Conservation (phyloP, 2,113 vertebrate genomes). For the Pachycephala philippinensis region DNA sequence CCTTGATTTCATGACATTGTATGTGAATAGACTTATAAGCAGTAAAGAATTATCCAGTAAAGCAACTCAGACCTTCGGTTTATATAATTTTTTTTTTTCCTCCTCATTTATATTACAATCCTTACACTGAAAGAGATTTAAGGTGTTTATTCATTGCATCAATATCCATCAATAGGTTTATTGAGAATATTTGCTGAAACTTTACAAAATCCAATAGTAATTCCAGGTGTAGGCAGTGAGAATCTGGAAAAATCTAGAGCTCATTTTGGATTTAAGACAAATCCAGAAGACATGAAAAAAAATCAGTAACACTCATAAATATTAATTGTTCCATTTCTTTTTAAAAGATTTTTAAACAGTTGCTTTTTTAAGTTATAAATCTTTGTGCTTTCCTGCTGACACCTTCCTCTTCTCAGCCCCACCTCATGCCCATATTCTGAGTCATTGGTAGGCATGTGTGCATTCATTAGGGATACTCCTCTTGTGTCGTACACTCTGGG, state of each 20-base stretch:
- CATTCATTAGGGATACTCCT: background rate
- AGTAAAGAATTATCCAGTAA: background rate
- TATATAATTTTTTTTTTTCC: background rate
- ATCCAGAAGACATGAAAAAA: background rate
- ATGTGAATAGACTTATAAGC: background rate
- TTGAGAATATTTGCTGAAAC: background rate
- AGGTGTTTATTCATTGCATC: background rate
- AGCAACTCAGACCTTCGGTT: background rate
- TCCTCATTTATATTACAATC: background rate
- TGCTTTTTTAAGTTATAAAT: background rate
- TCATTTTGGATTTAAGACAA: background rate
- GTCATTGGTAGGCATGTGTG: background rate
- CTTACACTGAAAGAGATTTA: background rate
- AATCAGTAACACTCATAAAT: background rate
- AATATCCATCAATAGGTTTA: background rate
- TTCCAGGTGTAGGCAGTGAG: background rate
- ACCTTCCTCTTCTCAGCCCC: background rate
- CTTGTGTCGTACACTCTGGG: rapidly evolving
- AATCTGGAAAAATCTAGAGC: background rate
- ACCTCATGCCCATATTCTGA: background rate
- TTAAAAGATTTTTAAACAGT: background rate
- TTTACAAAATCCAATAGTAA: background rate
- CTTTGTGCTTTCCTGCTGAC: background rate
- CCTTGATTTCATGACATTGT: background rate
- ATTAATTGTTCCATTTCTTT: background rate